Evolutionary conservation across 2,797 vertebrate genomes (phyloP).

Genomic region (Sciurus vulgaris): DNA sequence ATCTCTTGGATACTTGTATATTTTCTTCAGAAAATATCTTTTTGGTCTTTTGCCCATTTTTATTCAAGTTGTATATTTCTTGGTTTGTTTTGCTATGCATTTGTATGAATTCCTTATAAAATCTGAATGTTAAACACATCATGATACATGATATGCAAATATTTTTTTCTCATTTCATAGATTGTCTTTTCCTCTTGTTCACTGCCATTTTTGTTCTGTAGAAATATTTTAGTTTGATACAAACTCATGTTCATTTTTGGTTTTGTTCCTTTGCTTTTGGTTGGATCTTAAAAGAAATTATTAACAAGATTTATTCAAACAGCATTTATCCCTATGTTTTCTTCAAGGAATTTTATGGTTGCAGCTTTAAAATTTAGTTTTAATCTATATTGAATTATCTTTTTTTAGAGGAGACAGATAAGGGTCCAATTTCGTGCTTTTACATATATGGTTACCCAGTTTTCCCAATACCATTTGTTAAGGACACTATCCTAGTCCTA

Average conservation of each 20-base stretch:
- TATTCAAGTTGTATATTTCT: not conserved
- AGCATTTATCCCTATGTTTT: too few species aligned
- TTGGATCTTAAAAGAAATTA: not conserved
- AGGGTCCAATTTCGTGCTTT: not conserved
- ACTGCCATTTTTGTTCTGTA: not conserved
- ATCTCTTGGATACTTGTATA: not conserved
- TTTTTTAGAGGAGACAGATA: not conserved
- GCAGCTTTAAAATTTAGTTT: not conserved
- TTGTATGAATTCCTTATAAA: not conserved
- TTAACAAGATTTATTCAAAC: too few species aligned
- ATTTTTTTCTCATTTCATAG: not conserved
- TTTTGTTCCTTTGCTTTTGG: not conserved
- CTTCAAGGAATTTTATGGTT: too few species aligned
- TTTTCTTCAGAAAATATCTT: not conserved
- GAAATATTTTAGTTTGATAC: not conserved
- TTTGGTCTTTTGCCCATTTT: not conserved
- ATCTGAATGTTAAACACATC: too few species aligned
- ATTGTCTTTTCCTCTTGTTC: not conserved
- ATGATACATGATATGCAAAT: not conserved
- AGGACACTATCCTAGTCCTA: not conserved
- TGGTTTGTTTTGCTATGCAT: not conserved
- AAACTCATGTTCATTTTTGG: too few species aligned
- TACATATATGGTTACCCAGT: not conserved
- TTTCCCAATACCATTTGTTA: not conserved
- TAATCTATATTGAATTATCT: not conserved